These are phyloP conservation scores for Microcebus ravelobensis DNA, from an alignment of 2,113 vertebrate species.

Conservation along the genomic window DNA sequence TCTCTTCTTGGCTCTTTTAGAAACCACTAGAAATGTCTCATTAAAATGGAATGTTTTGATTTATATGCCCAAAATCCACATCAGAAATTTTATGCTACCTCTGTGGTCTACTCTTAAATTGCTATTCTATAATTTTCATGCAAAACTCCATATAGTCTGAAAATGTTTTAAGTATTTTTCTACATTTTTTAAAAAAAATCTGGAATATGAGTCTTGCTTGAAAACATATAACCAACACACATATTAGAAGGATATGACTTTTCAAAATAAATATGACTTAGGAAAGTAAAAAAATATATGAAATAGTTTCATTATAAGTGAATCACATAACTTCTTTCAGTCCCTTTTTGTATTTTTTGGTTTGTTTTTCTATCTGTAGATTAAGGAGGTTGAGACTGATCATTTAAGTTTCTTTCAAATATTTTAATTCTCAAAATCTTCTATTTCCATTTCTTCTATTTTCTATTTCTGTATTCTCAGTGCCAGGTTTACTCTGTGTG, in stretches of 20 bases:
- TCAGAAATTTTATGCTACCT: not conserved
- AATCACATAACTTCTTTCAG: not conserved
- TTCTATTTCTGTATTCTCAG: not conserved
- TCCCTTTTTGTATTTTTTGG: not conserved
- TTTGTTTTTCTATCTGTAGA: not conserved
- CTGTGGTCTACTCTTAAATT: not conserved
- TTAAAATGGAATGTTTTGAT: not conserved
- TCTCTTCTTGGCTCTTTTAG: not conserved
- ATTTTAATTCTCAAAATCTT: not conserved
- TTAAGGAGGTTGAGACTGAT: not conserved
- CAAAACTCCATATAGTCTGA: not conserved
- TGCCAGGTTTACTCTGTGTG: not conserved
- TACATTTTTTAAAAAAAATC: not conserved
- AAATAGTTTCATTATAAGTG: not conserved
- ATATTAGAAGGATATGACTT: not conserved
- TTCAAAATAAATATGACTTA: conserved; percentile 2
- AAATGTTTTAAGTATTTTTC: not conserved
- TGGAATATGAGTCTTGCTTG: not conserved
- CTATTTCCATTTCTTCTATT: not conserved
- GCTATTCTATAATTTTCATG: not conserved
- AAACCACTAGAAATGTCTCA: not conserved
- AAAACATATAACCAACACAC: not conserved
- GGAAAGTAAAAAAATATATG: not conserved
- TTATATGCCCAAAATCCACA: not conserved
- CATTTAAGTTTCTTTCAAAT: not conserved